Conservation (phyloP, 1,140 invertebrate genomes). For the Platyscapa corneri region DNA sequence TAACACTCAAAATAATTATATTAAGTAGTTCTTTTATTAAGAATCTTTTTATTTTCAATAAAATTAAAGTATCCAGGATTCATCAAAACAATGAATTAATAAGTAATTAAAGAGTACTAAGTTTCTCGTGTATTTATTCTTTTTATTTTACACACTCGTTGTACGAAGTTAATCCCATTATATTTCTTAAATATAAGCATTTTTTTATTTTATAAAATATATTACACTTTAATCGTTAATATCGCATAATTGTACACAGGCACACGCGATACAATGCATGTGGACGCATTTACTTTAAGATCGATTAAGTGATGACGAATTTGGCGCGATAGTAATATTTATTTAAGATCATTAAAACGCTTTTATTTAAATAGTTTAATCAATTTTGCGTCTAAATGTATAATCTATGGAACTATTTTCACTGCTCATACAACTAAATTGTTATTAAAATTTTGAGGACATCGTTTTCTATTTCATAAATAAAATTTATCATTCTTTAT, state of each 20-base stretch:
- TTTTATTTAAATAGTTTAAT: not conserved
- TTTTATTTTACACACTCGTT: not conserved
- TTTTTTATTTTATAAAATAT: not conserved
- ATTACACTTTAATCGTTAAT: not conserved
- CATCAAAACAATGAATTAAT: not conserved
- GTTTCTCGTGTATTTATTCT: not conserved
- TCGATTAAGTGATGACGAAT: not conserved
- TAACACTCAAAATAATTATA: no score
- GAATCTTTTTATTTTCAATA: no score
- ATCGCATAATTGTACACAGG: not conserved
- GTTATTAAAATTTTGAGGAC: not conserved
- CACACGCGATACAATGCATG: not conserved
- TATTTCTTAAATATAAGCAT: not conserved
- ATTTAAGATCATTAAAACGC: not conserved
- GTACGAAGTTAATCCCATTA: not conserved
- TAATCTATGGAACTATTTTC: not conserved
- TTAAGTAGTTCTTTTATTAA: no score
- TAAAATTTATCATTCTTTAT: not conserved
- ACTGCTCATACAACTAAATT: not conserved
- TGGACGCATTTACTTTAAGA: not conserved
- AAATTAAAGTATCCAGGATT: no score
- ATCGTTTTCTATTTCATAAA: not conserved
- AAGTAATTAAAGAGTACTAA: not conserved
- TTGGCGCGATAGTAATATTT: not conserved
- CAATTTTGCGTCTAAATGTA: not conserved